These are phyloP conservation scores for Chroicocephalus ridibundus DNA, from an alignment of 2,113 vertebrate species.

Conservation along the genomic window DNA sequence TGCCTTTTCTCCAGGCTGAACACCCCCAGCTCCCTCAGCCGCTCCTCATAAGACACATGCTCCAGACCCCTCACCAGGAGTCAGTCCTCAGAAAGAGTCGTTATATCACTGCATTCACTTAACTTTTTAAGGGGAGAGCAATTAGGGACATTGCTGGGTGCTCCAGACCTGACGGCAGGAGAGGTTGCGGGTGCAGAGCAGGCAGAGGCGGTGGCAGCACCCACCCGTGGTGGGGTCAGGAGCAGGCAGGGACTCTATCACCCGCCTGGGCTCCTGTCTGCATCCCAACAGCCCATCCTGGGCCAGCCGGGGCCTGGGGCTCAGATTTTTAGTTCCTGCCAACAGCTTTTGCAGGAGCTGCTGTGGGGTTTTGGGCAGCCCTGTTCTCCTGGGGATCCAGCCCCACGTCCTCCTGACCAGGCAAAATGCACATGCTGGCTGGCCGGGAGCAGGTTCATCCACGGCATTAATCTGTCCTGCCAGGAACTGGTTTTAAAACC, in stretches of 20 bases:
- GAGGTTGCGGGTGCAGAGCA: not conserved
- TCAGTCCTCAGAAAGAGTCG: not conserved
- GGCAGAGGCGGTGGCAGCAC: not conserved
- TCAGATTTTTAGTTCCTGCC: not conserved
- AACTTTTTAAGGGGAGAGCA: not conserved
- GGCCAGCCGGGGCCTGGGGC: not conserved
- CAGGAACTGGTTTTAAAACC: not conserved
- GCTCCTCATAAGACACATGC: not conserved
- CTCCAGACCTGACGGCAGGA: not conserved
- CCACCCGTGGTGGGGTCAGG: accelerated
- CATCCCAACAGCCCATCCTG: too few species aligned
- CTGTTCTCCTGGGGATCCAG: not conserved
- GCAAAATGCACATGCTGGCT: accelerated
- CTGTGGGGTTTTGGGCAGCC: not conserved
- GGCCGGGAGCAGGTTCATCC: not conserved
- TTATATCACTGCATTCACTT: not conserved
- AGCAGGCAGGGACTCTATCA: not conserved
- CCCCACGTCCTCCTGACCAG: accelerated
- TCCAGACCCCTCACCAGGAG: not conserved
- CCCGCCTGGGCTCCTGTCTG: not conserved
- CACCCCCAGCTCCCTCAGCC: not conserved
- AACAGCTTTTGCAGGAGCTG: not conserved
- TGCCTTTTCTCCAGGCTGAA: not conserved
- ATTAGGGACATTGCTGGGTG: not conserved
- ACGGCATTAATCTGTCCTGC: accelerated